phyloP scores from a whole-genome alignment of 2,113 vertebrate species.

The Scomber japonicus region DNA sequence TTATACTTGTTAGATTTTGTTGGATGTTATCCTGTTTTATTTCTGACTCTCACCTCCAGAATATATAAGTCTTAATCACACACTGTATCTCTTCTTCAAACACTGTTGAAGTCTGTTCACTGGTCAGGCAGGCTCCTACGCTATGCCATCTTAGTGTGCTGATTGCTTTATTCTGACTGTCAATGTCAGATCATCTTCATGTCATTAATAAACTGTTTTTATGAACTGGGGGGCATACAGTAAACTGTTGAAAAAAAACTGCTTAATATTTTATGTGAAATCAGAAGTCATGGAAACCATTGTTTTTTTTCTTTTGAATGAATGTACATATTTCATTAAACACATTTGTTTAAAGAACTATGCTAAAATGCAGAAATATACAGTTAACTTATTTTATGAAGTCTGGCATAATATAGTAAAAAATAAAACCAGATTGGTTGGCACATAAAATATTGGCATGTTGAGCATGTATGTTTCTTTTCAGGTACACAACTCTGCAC shows the following conservation, averaged over 20 bases:
- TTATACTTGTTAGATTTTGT: neutral
- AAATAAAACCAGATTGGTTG: neutral
- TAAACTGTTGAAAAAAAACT: conserved; percentile 24
- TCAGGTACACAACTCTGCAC: conserved; percentile 59
- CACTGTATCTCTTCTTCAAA: neutral
- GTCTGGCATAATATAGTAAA: neutral
- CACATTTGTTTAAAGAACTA: conserved; percentile 22
- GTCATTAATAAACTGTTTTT: neutral
- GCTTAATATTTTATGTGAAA: too few relatives aligned
- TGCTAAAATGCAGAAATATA: conserved; percentile 20
- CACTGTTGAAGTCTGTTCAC: conserved; percentile 21
- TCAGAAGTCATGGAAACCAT: neutral
- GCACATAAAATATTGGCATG: conserved; percentile 46
- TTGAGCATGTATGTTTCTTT: conserved; percentile 54
- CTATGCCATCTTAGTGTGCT: neutral
- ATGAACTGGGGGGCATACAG: neutral
- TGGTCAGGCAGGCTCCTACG: neutral
- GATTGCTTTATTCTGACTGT: neutral
- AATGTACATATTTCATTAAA: conserved; percentile 61
- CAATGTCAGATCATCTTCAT: conserved; percentile 1
- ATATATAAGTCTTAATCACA: conserved; percentile 26
- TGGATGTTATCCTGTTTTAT: neutral
- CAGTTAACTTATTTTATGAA: conserved; percentile 66
- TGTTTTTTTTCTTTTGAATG: conserved; percentile 3
- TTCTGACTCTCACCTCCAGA: conserved; percentile 11